Base-by-base conservation (phyloP, 2,797 vertebrate species). In the Typhlichthys subterraneus region DNA sequence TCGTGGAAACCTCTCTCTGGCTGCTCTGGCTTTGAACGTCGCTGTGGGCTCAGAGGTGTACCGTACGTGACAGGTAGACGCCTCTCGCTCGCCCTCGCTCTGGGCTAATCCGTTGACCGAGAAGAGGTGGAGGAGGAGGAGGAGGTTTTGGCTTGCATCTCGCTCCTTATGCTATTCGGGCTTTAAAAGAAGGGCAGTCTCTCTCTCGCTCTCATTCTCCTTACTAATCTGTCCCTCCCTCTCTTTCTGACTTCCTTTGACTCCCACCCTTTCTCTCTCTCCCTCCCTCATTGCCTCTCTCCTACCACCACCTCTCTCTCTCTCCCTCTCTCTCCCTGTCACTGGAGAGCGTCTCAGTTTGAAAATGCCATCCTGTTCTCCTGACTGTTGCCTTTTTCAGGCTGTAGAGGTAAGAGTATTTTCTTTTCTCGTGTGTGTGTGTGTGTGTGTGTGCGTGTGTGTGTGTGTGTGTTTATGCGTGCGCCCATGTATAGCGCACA, bases 321-420 rank as follows among this genome's bases (percentile, higher is more conserved):
- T 61, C 75, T 73, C 67, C 63, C 57, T 38, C 70, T 23, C 83
- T 88, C 81, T 73, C 80, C 78, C 84, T 91, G 86, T 83, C 88
- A 91, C 86, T 85, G 88, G 90, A 94, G 92, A 89, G 92, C 77
- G 80, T 81, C 83, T 91, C 86, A 85, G 72, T 92, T 93, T 93
- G 92, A 95, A 93, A 95, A 96, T 97, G 94, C 96, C 96, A 83
- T 96, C 94, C 91, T 95, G 93, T 88, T 96, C 95, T 91, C 92
- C 94, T 70, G 92, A 94, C 90, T 95, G 95, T 93, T 95, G 94
- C 92, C 93, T 95, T 88, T 94, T 96, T 88, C 93, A 83, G 91
- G 91, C 94, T 65, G 93, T 92, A 79, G 93, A 96, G 95, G 95
- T 95, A 94, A 96, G 95, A 76, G 6, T 83, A 72, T 73, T 71